Percentiles rank a stretch among this genome's conserved stretches.
Conservation (phyloP, 2,797 vertebrate genomes). For the Echeneis naucrates region DNA sequence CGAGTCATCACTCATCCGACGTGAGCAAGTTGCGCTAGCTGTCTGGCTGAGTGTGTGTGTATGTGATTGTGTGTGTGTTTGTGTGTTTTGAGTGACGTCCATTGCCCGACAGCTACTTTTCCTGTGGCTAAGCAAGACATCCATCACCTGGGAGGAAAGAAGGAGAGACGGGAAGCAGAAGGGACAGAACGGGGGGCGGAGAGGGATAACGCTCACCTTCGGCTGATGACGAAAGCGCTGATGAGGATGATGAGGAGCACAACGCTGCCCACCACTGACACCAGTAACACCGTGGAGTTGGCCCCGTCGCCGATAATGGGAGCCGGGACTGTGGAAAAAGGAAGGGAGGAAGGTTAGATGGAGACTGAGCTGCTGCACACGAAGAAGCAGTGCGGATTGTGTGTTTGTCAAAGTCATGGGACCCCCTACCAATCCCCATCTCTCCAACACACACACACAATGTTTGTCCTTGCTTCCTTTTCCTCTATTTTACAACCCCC, state of each 20-base stretch:
- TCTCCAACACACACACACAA: slow-evolving; percentile 9
- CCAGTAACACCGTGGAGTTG: slow-evolving; percentile 94
- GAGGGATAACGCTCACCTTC: slow-evolving; percentile 87
- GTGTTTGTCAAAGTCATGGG: slow-evolving; percentile 48
- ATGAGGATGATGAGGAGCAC: slow-evolving; percentile 97
- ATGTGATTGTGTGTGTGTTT: slow-evolving; percentile 33
- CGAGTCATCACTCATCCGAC: slow-evolving; percentile 71
- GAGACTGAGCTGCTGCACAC: slow-evolving; percentile 14
- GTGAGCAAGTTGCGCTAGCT: slow-evolving; percentile 45
- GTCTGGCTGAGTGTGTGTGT: slow-evolving; percentile 46
- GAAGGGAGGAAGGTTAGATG: neutral
- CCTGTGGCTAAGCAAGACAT: slow-evolving; percentile 67
- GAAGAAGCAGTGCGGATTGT: slow-evolving; percentile 34
- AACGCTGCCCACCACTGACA: slow-evolving; percentile 94
- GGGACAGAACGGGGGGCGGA: slow-evolving; percentile 8
- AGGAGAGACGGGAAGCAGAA: slow-evolving; percentile 56
- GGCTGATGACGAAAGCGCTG: slow-evolving; percentile 96
- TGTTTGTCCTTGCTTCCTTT: slow-evolving; percentile 33
- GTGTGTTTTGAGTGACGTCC: slow-evolving; percentile 39
- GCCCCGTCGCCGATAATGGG: slow-evolving; percentile 96
- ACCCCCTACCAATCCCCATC: slow-evolving; percentile 2
- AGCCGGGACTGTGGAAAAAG: slow-evolving; percentile 88
- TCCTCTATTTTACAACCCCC: slow-evolving; percentile 47
- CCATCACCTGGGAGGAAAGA: slow-evolving; percentile 42
- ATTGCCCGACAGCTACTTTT: slow-evolving; percentile 65